Evolutionary conservation across 2,113 vertebrate species (phyloP), one percentile per base, ranked within the genome.

Genomic region (Rhynchomys soricoides): DNA sequence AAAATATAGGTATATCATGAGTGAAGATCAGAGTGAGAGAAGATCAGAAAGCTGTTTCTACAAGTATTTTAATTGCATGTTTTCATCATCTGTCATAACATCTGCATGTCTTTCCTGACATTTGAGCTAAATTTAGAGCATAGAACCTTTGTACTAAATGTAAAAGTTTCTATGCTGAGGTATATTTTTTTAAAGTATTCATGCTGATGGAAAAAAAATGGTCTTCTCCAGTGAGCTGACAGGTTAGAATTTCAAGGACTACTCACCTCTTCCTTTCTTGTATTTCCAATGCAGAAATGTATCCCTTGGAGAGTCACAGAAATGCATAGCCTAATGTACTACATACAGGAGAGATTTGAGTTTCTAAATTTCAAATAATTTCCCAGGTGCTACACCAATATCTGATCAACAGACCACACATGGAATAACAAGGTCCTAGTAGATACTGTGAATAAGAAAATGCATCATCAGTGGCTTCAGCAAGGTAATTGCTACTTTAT

Each of bases 121-220:
- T 81, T 90, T 95, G 43, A 93, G 45, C 15, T 88, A 52, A 89
- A 77, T 37, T 70, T 40, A 75, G 40, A 3, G 17, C 45, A 52
- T 26, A 48, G 70, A 94, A 74, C 19, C 21, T 15, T 86, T 77
- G 43, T 7, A 85, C 57, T 83, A 71, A 95, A 87, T 16, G 16
- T 13, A 88, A 91, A 94, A 83, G 13, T n/a, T 19, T 73, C n/a
- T 86, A n/a, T 82, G 16, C 13, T 89, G 1, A 82, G 15, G 6
- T 2, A 90, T 74, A 40, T 37, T 93, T 95, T 95, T 90, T 86
- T 12, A 93, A 93, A 81, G n/a, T 43, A 91, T 2, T 81, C n/a
- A 57, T 82, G 34, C 31, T 37, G 3, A 1, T 86, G 62, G 43
- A 88, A 89, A 92, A 88, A 92, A 75, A 52, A 77, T 19, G 37